Base-by-base conservation (phyloP, 2,888 invertebrate genomes). In the Actias luna region DNA sequence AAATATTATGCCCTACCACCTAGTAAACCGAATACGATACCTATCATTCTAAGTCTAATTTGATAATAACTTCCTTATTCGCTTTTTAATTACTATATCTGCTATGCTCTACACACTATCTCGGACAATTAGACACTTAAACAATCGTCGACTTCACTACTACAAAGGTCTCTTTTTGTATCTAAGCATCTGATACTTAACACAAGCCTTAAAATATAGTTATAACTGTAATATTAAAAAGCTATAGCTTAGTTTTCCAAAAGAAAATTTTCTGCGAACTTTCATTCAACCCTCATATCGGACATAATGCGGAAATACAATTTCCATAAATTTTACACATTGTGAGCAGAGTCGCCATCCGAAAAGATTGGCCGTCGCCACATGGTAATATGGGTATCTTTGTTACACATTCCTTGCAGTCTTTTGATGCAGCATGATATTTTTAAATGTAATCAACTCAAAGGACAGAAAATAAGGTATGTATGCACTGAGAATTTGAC, bases 241-340 rank as follows among this genome's bases (percentile, higher is more conserved):
- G 22, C 46, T 58, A 57, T 58, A 36, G n/a, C 22, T 52, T n/a
- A 29, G 16, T 27, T 61, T 57, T 55, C 39, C 39, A n/a, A 61
- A 60, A 55, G 46, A 58, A 80, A 76, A 75, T 75, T 77, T 71
- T 73, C 70, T 65, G 68, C 70, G 66, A 70, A 77, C 79, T 78
- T 78, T 76, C 75, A 72, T 76, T 77, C 78, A 80, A 79, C 83
- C 86, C 81, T 78, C 78, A 78, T 81, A 83, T 82, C 72, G 81
- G 82, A 81, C 83, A 85, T 88, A 87, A 88, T 87, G 87, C 84
- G 87, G 83, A 85, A 84, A 88, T 89, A 89, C 91, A 92, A 92
- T 92, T 91, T 92, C 91, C 92, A 92, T 92, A 92, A 92, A 92
- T 92, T 92, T 92, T 88, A 91, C 91, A 92, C 88, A 80, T 79